A percentile compares a stretch with the other conserved stretches of the same genome.
These are phyloP conservation scores for Eudemis profundana DNA, from an alignment of 2,888 invertebrate genomes.

Conservation along the genomic window DNA sequence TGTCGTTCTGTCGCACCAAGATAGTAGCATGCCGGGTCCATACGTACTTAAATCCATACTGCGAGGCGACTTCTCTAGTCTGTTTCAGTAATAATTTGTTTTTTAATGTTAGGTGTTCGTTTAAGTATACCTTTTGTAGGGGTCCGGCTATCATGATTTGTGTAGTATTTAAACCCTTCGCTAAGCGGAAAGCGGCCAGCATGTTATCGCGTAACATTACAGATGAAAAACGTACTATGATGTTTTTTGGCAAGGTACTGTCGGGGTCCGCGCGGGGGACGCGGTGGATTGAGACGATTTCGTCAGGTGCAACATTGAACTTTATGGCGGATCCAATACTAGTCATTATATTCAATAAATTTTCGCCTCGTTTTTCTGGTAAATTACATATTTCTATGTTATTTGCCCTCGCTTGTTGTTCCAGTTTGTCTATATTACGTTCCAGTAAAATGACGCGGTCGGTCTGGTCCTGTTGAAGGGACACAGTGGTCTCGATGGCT, in stretches of 20 bases:
- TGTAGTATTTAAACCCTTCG: slow-evolving; percentile 7
- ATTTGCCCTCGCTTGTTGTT: slow-evolving; percentile 12
- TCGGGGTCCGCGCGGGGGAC: not conserved
- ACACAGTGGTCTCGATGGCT: not conserved
- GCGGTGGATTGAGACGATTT: not conserved
- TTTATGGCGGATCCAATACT: not conserved
- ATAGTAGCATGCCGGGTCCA: not conserved
- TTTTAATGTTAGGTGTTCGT: not conserved
- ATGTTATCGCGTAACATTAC: not conserved
- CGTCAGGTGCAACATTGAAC: not conserved
- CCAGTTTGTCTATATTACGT: not conserved
- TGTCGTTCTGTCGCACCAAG: not conserved
- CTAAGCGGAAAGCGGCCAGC: not conserved
- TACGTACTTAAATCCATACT: not conserved
- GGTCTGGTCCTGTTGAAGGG: not conserved
- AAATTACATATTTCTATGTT: too few relatives aligned
- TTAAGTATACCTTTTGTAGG: not conserved
- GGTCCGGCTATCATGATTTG: not conserved
- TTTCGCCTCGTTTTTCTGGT: slow-evolving; percentile 18
- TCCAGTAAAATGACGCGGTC: not conserved
- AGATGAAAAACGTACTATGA: not conserved
- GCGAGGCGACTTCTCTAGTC: not conserved
- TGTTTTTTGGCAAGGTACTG: not conserved
- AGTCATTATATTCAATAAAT: not conserved
- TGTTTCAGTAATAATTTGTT: not conserved